Percentiles rank a stretch among this genome's conserved stretches.
Evolutionary conservation across 2,888 invertebrate genomes (phyloP).

Genomic region (Eurytoma adleriae): DNA sequence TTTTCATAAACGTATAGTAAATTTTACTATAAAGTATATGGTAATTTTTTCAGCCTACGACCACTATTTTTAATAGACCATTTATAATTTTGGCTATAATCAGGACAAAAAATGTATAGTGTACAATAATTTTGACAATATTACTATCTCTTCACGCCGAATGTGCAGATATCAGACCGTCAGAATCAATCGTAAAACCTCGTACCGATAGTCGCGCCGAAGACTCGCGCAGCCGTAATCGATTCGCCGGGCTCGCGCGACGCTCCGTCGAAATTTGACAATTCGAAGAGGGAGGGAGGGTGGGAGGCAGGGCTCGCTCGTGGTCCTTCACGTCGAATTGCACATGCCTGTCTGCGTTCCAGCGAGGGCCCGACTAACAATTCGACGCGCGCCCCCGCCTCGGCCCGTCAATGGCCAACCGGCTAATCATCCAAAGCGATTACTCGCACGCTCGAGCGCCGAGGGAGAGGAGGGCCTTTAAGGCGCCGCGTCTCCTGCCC

Average conservation of each 20-base stretch:
- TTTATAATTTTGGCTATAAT: too few species aligned
- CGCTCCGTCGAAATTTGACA: constrained; percentile 31
- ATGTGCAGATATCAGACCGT: too few species aligned
- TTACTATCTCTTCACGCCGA: too few species aligned
- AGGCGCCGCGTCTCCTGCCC: constrained; percentile 32
- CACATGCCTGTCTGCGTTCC: constrained; percentile 50
- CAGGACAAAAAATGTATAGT: too few species aligned
- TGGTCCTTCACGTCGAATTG: constrained; percentile 54
- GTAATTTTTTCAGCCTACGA: too few species aligned
- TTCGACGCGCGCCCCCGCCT: constrained; percentile 52
- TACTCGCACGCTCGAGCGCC: constrained; percentile 58
- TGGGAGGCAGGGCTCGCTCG: not conserved
- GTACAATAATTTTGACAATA: too few species aligned
- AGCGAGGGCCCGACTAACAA: constrained; percentile 39
- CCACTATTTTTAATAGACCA: too few species aligned
- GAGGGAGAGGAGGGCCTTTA: constrained; percentile 38
- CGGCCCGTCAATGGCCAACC: constrained; percentile 53
- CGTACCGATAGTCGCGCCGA: too few species aligned
- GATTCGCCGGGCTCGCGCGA: constrained; percentile 38
- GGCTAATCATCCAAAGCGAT: constrained; percentile 59
- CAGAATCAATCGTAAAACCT: too few species aligned
- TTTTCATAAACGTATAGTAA: too few species aligned
- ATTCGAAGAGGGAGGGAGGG: constrained; percentile 27
- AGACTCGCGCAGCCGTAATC: constrained; percentile 54
- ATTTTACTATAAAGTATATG: too few species aligned